phyloP scores from a whole-genome alignment of 2,888 invertebrate species.

The Junonia oenone region DNA sequence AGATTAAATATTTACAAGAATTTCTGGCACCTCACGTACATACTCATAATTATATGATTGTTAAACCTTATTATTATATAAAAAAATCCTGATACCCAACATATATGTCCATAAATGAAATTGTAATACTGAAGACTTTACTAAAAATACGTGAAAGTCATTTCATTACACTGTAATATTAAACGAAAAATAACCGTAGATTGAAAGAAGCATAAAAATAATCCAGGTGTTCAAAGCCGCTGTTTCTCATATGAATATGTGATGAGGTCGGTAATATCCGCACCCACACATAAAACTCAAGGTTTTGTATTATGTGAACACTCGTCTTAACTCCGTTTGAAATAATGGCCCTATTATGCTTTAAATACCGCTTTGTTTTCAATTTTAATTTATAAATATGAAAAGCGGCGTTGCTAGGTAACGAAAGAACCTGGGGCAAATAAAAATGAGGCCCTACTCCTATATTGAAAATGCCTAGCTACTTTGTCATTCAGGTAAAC shows the following conservation, averaged over 20 bases:
- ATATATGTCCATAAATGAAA: too few relatives aligned
- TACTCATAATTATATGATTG: too few relatives aligned
- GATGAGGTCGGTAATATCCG: not conserved
- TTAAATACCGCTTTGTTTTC: not conserved
- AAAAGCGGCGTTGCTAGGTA: too few relatives aligned
- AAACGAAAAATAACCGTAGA: not conserved
- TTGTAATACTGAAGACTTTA: not conserved
- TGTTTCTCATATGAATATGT: conserved; percentile 8
- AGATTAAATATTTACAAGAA: too few relatives aligned
- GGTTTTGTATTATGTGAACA: not conserved
- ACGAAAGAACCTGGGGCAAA: too few relatives aligned
- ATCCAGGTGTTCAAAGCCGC: not conserved
- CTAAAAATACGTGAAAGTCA: not conserved
- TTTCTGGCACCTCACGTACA: too few relatives aligned
- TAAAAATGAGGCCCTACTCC: too few relatives aligned
- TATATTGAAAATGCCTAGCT: too few relatives aligned
- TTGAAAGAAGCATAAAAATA: not conserved
- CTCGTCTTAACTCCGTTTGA: not conserved
- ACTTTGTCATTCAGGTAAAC: too few relatives aligned
- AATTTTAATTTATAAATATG: not conserved
- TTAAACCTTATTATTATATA: too few relatives aligned
- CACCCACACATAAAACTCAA: not conserved
- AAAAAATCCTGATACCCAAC: too few relatives aligned
- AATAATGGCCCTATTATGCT: not conserved
- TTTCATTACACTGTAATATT: not conserved